Evolutionary conservation across 1,140 invertebrate species (phyloP).

Genomic region (Aphelinus atriplicis): DNA sequence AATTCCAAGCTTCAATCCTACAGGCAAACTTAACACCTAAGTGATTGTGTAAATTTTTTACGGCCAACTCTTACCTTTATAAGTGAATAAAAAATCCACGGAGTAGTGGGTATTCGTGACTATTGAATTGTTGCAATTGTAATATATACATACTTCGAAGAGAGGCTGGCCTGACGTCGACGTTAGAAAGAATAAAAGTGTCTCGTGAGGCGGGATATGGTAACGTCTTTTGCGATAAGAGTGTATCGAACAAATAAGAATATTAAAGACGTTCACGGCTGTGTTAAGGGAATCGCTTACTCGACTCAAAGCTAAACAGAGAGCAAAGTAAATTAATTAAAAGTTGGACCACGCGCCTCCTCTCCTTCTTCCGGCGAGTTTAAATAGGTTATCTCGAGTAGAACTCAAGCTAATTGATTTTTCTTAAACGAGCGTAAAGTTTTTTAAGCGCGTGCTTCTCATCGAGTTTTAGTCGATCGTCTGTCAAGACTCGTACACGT

Average conservation of each 20-base stretch:
- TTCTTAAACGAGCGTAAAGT: slow-evolving; percentile 57
- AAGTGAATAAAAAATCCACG: slow-evolving; percentile 1
- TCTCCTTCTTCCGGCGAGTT: slow-evolving; percentile 38
- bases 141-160: too few species aligned
- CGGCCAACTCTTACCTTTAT: neutral
- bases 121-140: too few species aligned
- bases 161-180: too few species aligned
- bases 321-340: slow-evolving; percentile 48
- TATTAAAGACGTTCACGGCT: slow-evolving; percentile 26
- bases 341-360: slow-evolving; percentile 38
- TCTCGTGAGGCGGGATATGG: too few species aligned
- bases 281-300: slow-evolving; percentile 28
- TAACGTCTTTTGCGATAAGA: neutral
- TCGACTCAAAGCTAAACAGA: slow-evolving; percentile 36
- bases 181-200: too few species aligned
- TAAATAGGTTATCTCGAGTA: slow-evolving; percentile 52
- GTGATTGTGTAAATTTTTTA: neutral
- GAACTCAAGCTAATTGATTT: slow-evolving; percentile 55
- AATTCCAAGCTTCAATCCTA: slow-evolving; percentile 55
- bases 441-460: slow-evolving; percentile 52
- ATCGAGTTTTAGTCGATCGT: slow-evolving; percentile 26
- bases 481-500: slow-evolving; percentile 5
- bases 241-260: slow-evolving; percentile 3
- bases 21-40: slow-evolving; percentile 46
- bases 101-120: too few species aligned